phyloP scores from a whole-genome alignment of 92 coral and sea anemone species.

The Palythoa grandis region DNA sequence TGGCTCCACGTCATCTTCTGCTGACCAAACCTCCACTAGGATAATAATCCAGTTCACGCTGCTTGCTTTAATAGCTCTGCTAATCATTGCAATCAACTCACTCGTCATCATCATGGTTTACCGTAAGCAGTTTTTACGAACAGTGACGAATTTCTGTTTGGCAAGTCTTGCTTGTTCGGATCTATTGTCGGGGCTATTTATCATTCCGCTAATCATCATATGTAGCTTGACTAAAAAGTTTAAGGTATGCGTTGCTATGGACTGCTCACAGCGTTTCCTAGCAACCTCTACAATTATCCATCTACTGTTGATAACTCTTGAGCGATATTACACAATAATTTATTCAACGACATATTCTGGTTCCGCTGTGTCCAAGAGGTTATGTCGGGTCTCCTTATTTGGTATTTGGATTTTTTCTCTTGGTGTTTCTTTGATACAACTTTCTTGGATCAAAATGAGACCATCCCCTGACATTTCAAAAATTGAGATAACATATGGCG shows the following conservation, averaged over 20 bases:
- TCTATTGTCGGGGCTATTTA: slow-evolving; percentile 65
- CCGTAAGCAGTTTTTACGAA: slow-evolving; percentile 53
- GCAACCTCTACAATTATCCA: slow-evolving; percentile 75
- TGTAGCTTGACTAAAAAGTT: slow-evolving; percentile 47
- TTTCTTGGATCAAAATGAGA: slow-evolving; percentile 46
- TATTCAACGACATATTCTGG: slow-evolving; percentile 49
- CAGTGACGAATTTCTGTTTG: slow-evolving; percentile 71
- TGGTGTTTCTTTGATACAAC: slow-evolving; percentile 60
- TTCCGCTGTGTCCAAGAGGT: slow-evolving; percentile 37
- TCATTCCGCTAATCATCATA: slow-evolving; percentile 68
- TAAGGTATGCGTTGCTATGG: slow-evolving; percentile 74
- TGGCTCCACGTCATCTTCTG: not conserved
- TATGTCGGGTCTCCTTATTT: slow-evolving; percentile 31
- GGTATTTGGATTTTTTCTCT: slow-evolving; percentile 65
- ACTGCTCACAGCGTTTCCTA: slow-evolving; percentile 73
- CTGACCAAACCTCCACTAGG: not conserved
- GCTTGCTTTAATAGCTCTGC: slow-evolving; percentile 45
- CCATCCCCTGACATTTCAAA: slow-evolving; percentile 14
- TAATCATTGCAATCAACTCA: slow-evolving; percentile 58
- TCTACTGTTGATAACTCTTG: slow-evolving; percentile 66
- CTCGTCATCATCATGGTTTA: slow-evolving; percentile 64
- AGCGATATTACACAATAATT: slow-evolving; percentile 77
- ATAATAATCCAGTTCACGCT: not conserved
- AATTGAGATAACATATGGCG: slow-evolving; percentile 50
- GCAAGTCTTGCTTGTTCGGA: slow-evolving; percentile 79